A percentile compares a stretch with the other conserved stretches of the same genome.
Evolutionary conservation across 2,113 vertebrate species (phyloP).

Genomic region (Tachycineta bicolor): DNA sequence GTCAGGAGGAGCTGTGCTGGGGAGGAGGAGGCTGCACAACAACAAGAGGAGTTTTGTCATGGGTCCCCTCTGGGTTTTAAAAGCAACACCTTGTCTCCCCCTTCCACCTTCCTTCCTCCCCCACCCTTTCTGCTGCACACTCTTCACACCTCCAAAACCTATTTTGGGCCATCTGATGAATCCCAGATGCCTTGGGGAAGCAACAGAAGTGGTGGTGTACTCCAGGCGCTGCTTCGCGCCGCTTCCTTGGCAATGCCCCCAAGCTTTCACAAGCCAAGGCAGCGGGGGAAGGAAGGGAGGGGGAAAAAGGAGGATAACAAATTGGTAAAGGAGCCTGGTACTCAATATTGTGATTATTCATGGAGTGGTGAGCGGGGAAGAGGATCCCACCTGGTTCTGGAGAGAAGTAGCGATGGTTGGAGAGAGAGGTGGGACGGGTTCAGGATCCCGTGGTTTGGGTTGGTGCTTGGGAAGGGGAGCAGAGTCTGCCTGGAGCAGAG

Average conservation of each 20-base stretch:
- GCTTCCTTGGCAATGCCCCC: constrained; percentile 66
- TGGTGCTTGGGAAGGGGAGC: neutral
- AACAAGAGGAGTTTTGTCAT: neutral
- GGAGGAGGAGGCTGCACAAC: neutral
- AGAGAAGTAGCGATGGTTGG: neutral
- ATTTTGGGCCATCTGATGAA: constrained; percentile 72
- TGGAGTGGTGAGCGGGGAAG: neutral
- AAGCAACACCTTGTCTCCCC: constrained; percentile 42
- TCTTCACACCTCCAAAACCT: constrained; percentile 69
- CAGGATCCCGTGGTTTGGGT: fast-evolving
- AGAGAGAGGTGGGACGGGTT: neutral
- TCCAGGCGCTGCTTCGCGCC: constrained; percentile 47
- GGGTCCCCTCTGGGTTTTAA: neutral
- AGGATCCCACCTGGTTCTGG: neutral
- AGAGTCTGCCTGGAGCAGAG: neutral
- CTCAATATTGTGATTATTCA: neutral
- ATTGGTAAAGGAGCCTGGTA: constrained; percentile 18
- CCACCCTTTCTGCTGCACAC: neutral
- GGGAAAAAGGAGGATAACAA: neutral
- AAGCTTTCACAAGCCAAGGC: constrained; percentile 30
- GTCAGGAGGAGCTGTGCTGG: neutral
- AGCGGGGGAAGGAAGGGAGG: constrained; percentile 18
- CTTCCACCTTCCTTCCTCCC: constrained; percentile 39
- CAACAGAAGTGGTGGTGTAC: constrained; percentile 34
- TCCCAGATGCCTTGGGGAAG: constrained; percentile 69